These are phyloP conservation scores for Aphaenogaster ashmeadi DNA, from an alignment of 1,140 invertebrate genomes.

Conservation along the genomic window DNA sequence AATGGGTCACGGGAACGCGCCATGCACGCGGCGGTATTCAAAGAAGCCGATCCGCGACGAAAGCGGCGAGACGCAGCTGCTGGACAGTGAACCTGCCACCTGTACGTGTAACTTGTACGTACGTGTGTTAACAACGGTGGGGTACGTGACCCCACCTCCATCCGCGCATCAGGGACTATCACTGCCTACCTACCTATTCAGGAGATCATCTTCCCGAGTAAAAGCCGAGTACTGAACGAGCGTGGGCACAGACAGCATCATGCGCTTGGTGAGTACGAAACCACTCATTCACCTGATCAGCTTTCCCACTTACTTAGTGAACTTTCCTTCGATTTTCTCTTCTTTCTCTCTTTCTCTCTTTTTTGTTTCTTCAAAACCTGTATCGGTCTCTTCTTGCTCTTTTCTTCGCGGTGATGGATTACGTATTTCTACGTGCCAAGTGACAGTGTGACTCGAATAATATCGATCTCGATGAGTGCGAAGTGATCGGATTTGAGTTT, in stretches of 20 bases:
- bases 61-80: constrained; percentile 6
- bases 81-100: constrained; percentile 28
- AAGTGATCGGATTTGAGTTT: constrained; percentile 52
- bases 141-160: constrained; percentile 72
- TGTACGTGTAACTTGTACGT: background rate
- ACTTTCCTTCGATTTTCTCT: constrained; percentile 35
- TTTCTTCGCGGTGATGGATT: background rate
- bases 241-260: constrained; percentile 79
- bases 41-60: constrained; percentile 3
- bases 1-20: background rate
- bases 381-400: background rate
- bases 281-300: constrained; percentile 68
- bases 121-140: constrained; percentile 56
- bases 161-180: constrained; percentile 60
- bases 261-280: constrained; percentile 83
- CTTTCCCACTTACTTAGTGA: constrained; percentile 48
- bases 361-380: background rate
- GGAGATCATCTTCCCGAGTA: constrained; percentile 79
- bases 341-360: constrained; percentile 14
- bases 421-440: constrained; percentile 40
- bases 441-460: constrained; percentile 68
- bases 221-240: constrained; percentile 77
- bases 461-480: constrained; percentile 53
- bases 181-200: constrained; percentile 47
- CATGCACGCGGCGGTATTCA: constrained; percentile 43